Conservation (phyloP, 1,140 invertebrate genomes). For the Drosophila paulistorum region DNA sequence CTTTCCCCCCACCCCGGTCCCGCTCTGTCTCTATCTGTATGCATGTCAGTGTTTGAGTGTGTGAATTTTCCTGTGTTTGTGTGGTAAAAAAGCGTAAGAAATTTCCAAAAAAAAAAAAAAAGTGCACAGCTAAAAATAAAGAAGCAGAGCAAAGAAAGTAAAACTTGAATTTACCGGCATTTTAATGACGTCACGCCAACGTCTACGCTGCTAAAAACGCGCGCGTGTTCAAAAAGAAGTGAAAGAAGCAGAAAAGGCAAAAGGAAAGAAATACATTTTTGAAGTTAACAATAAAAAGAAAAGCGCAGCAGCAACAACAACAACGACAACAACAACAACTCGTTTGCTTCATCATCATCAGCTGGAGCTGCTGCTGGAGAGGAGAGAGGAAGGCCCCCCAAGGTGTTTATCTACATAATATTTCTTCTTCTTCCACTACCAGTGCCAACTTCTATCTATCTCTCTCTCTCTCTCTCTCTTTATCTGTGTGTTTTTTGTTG, state of each 20-base stretch:
- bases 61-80: slow-evolving; percentile 22
- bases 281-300: slow-evolving; percentile 30
- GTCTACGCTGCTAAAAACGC: slow-evolving; percentile 21
- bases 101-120: slow-evolving; percentile 16
- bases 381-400: slow-evolving; percentile 21
- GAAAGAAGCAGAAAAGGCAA: background rate
- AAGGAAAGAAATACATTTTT: slow-evolving; percentile 44
- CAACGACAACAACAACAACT: slow-evolving; percentile 27
- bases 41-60: slow-evolving; percentile 23
- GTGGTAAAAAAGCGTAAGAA: slow-evolving; percentile 23
- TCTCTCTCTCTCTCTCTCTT: background rate
- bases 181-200: slow-evolving; percentile 76
- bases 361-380: slow-evolving; percentile 27
- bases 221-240: slow-evolving; percentile 10
- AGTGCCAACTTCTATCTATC: background rate
- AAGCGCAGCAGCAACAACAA: slow-evolving; percentile 13
- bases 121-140: slow-evolving; percentile 20
- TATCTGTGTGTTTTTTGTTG: slow-evolving; percentile 19
- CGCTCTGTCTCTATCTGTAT: slow-evolving; percentile 16
- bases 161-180: slow-evolving; percentile 65
- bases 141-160: slow-evolving; percentile 24
- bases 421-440: background rate
- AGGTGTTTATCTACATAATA: slow-evolving; percentile 27
- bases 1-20: background rate
- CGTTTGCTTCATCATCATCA: slow-evolving; percentile 30